These are phyloP conservation scores for Sarcophaga carnaria DNA, from an alignment of 2,888 invertebrate genomes.

Conservation along the genomic window DNA sequence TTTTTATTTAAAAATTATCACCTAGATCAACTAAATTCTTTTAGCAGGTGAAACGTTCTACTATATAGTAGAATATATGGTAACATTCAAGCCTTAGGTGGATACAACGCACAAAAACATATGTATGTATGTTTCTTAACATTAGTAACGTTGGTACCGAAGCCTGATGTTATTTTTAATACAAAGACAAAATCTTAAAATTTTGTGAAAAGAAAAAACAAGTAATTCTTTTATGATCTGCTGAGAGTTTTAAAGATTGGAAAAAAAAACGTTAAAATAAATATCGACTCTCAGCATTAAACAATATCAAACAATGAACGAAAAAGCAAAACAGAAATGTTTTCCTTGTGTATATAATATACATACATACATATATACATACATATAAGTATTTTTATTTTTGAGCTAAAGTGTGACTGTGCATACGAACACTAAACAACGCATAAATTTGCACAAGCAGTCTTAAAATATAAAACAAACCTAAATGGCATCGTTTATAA, in stretches of 20 bases:
- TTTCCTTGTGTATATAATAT: not conserved
- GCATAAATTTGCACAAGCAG: slow-evolving; percentile 57
- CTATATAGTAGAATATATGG: too few relatives aligned
- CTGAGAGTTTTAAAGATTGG: slow-evolving; percentile 28
- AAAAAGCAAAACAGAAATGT: slow-evolving; percentile 23
- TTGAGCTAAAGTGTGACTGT: slow-evolving; percentile 59
- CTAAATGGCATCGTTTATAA: slow-evolving; percentile 57
- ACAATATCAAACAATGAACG: slow-evolving; percentile 60
- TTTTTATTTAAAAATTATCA: too few relatives aligned
- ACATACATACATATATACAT: not conserved
- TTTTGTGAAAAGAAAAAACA: not conserved
- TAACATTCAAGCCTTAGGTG: too few relatives aligned
- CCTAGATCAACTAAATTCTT: too few relatives aligned
- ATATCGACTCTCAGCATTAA: slow-evolving; percentile 56
- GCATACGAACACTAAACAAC: slow-evolving; percentile 60
- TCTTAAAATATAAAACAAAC: slow-evolving; percentile 56
- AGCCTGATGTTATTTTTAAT: not conserved
- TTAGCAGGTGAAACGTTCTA: too few relatives aligned
- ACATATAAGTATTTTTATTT: slow-evolving; percentile 13
- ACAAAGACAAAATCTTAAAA: not conserved
- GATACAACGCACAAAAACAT: too few relatives aligned
- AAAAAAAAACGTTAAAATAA: slow-evolving; percentile 29
- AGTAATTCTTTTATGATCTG: not conserved
- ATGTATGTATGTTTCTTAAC: too few relatives aligned
- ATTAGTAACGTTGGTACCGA: too few relatives aligned